Evolutionary conservation across 1,140 invertebrate genomes (phyloP).

Genomic region (Wiebesia pumilae): DNA sequence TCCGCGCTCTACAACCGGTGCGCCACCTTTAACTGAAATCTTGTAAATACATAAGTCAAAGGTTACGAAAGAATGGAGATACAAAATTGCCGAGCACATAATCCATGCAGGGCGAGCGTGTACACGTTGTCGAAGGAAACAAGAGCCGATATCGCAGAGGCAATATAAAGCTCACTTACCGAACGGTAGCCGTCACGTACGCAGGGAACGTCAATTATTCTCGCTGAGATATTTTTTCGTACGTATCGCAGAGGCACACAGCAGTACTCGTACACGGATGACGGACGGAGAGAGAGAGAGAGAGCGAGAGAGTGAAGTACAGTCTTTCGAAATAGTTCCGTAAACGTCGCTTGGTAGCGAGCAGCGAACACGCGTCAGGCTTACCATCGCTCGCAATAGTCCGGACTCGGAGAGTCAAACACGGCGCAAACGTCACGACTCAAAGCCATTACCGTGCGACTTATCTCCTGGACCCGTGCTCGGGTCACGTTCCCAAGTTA

Average conservation of each 20-base stretch:
- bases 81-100: not conserved
- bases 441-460: slow-evolving; percentile 49
- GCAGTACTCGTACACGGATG: not conserved
- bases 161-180: slow-evolving; percentile 22
- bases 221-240: slow-evolving; percentile 16
- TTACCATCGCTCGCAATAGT: not conserved
- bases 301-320: not conserved
- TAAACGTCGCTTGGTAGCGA: not conserved
- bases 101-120: slow-evolving; percentile 8
- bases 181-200: slow-evolving; percentile 35
- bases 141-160: slow-evolving; percentile 1
- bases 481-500: slow-evolving; percentile 53
- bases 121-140: slow-evolving; percentile 18
- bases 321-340: slow-evolving; percentile 45
- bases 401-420: slow-evolving; percentile 24
- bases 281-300: not conserved
- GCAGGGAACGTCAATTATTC: slow-evolving; percentile 46
- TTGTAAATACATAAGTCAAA: not conserved
- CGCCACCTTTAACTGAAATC: too few relatives aligned
- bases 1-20: too few relatives aligned
- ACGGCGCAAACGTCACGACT: slow-evolving; percentile 51
- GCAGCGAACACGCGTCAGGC: not conserved
- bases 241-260: not conserved
- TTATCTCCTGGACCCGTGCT: slow-evolving; percentile 48
- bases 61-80: not conserved